A percentile compares a stretch with the other conserved stretches of the same genome.
Evolutionary conservation across 2,888 invertebrate genomes (phyloP).

Genomic region (Isoperla grammatica): DNA sequence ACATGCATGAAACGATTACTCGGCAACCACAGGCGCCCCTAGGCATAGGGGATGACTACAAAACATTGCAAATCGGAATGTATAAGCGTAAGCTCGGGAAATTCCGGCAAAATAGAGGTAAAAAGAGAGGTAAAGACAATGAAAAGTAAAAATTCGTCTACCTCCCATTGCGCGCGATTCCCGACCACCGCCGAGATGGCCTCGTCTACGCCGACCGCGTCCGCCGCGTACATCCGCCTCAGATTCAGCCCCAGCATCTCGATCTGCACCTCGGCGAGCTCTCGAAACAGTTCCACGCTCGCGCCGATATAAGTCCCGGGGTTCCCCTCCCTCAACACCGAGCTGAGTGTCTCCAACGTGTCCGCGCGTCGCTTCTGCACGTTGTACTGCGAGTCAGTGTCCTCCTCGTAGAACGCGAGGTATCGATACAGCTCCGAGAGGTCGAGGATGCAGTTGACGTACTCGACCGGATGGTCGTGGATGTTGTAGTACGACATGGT

Average conservation of each 20-base stretch:
- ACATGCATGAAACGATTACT: too few species aligned
- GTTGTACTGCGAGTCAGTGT: conserved; percentile 44
- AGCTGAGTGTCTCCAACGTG: conserved; percentile 52
- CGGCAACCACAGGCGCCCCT: too few species aligned
- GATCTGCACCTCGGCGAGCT: conserved; percentile 56
- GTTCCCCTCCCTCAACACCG: conserved; percentile 51
- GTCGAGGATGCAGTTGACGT: conserved; percentile 54
- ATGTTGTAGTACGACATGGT: conserved; percentile 54
- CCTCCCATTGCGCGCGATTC: too few species aligned
- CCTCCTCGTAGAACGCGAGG: conserved; percentile 20
- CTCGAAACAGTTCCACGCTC: conserved; percentile 45
- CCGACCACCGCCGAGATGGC: too few species aligned
- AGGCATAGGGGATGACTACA: too few species aligned
- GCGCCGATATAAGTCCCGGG: conserved; percentile 49
- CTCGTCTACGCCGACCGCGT: too few species aligned
- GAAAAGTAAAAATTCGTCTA: too few species aligned
- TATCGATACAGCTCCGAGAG: conserved; percentile 20
- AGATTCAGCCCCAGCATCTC: conserved; percentile 58
- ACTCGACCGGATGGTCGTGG: conserved; percentile 53
- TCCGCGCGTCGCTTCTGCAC: conserved; percentile 56
- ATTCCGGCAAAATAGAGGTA: too few species aligned
- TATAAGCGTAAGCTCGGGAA: too few species aligned
- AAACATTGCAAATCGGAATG: too few species aligned
- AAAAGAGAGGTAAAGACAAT: too few species aligned
- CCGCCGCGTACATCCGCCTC: conserved; percentile 43